Base-by-base conservation (phyloP, 2,113 vertebrate genomes). In the Strix uralensis region DNA sequence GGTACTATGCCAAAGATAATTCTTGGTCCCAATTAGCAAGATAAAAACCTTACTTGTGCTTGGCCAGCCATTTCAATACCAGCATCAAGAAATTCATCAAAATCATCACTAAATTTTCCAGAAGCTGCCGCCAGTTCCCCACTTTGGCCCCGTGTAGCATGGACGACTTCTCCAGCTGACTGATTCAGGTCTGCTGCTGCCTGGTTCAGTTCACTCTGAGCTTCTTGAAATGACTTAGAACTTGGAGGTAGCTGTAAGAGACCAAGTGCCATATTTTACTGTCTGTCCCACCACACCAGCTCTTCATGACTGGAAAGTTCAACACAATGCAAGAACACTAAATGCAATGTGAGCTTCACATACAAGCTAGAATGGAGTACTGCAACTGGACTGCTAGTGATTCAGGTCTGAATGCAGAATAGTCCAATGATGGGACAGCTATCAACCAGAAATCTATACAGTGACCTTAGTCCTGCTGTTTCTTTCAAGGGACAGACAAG, bases 1-100 rank as follows among this genome's bases (percentile, higher is more conserved):
- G 59, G 51, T 16, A 20, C 8, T 25, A 20, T 12, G 7, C 14
- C 42, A 44, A 65, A 25, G 17, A 73, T 10, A 38, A 65, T 4
- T 30, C 65, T 65, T 38, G 8, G 15, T 34, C 62, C 13, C 46
- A n/a, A 4, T 13, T 16, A 65, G 20, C 32, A 73, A 4, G 6
- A 62, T 20, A 21, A 44, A 61, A 46, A 71, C 55, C 97, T 59
- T 97, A 99, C 99, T 97, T 99, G 99, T 34, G 99, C 99, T 96
- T 99, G 99, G 78, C 99, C 99, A 34, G 99, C 99, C 99, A 99
- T 99, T 98, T 99, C 99, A 81, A 99, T 98, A 75, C 99, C 99
- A 49, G 99, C 99, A 74, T 99, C 99, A 36, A 99, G 98, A 98
- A 99, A 99, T 88, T 99, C 99, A 82, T 99, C 99, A 70, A 99